Evolutionary conservation across 37 sponge, comb jelly and placozoan species (phyloP), one percentile per base, ranked within the genome.

Genomic region (Diacarnus erythraeanus): DNA sequence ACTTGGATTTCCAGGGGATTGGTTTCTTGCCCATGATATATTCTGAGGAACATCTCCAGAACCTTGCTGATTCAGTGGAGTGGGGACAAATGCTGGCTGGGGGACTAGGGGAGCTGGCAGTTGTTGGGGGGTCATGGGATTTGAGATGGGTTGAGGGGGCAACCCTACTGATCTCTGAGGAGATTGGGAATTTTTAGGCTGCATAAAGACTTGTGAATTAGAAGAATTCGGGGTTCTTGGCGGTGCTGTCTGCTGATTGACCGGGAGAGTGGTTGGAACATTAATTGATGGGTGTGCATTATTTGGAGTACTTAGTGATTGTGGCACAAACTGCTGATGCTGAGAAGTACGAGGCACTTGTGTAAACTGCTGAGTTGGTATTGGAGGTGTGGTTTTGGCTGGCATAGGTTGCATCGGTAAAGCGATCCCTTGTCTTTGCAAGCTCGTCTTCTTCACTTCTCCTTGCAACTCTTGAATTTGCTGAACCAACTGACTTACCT

Each of bases 391-490:
- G 38, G 69, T 21, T 8, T 31, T 15, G 38, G 38, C 38, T 8
- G 71, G 2, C 22, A 40, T 36, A 23, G 71, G 42, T 36, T 41
- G 41, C 42, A 40, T 42, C 10, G n/a, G 17, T 23, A 29, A 12
- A 15, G 25, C n/a, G 9, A 25, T 38, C 3, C 38, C 15, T 40
- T 40, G 41, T 71, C 38, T 38, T n/a, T 71, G 71, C 42, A 36
- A 38, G 38, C 21, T 47, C 22, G n/a, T 22, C 59, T 60, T 64
- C 64, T 80, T 84, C 71, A 89, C 27, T 40, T 80, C 76, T 20
- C 31, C 59, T 43, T 79, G 83, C 29, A 90, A 25, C 57, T 85
- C 82, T 60, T 85, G 86, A 29, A 90, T 65, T 40, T 85, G 85
- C 42, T 92, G 83, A n/a, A 56, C 35, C 34, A 92, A 81, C 38